Conservation (phyloP, 2,797 vertebrate species). For the Jordanella pulchra region DNA sequence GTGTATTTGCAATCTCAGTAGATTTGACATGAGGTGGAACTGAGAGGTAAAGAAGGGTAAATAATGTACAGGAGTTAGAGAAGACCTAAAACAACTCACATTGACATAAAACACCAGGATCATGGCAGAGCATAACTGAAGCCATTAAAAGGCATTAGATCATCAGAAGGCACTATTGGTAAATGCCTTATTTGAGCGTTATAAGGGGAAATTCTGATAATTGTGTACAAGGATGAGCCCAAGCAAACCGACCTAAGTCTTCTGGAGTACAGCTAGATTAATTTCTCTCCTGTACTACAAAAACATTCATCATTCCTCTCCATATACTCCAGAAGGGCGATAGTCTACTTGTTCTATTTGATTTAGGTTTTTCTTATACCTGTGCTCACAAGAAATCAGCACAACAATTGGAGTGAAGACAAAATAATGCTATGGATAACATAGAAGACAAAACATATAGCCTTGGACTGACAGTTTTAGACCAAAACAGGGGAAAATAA, state of each 20-base stretch:
- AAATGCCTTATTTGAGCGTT: too few species aligned
- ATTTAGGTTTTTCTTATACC: background rate
- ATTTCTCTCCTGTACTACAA: background rate
- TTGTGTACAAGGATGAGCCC: too few species aligned
- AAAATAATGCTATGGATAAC: background rate
- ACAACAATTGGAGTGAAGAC: background rate
- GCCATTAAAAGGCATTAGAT: too few species aligned
- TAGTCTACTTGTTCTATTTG: background rate
- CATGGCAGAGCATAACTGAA: too few species aligned
- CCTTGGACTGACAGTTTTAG: background rate
- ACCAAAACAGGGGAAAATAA: too few species aligned
- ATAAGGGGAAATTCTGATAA: too few species aligned
- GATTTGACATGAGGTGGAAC: too few species aligned
- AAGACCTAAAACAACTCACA: too few species aligned
- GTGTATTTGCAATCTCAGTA: too few species aligned
- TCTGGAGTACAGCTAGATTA: background rate
- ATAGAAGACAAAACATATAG: background rate
- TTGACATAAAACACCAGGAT: too few species aligned
- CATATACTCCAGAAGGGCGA: slow-evolving; percentile 1
- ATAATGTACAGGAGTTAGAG: too few species aligned
- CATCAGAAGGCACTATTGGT: background rate
- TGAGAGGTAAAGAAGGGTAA: too few species aligned
- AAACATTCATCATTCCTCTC: slow-evolving; percentile 1
- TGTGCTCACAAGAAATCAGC: background rate
- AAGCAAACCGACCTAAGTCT: background rate